phyloP scores from a whole-genome alignment of 2,888 invertebrate species.

The Drosophila dives region DNA sequence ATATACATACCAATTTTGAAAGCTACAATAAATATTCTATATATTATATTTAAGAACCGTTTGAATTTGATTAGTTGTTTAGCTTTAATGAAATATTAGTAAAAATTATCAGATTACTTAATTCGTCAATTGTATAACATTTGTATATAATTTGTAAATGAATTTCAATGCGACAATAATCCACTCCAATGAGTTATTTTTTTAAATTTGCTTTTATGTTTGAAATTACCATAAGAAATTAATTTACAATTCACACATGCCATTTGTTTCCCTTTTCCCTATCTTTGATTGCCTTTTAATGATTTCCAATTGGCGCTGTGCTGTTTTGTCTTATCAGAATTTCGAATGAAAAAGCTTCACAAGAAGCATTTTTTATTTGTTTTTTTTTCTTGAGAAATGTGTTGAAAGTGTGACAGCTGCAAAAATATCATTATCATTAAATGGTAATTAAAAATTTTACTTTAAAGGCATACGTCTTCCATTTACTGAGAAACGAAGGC shows the following conservation, averaged over 20 bases:
- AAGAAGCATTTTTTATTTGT: neutral
- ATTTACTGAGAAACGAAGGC: neutral
- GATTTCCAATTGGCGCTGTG: slow-evolving; percentile 32
- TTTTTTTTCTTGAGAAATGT: neutral
- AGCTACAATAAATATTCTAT: too few species aligned
- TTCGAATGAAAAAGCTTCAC: slow-evolving; percentile 28
- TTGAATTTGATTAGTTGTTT: too few species aligned
- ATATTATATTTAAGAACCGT: too few species aligned
- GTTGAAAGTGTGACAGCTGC: slow-evolving; percentile 38
- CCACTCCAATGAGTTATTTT: neutral
- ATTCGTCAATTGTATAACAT: neutral
- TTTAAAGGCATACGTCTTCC: slow-evolving; percentile 5
- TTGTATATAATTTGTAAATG: neutral
- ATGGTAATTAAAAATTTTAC: slow-evolving; percentile 53
- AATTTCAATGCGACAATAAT: neutral
- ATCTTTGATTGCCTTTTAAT: slow-evolving; percentile 61
- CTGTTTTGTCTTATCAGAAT: slow-evolving; percentile 46
- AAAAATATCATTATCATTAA: slow-evolving; percentile 42
- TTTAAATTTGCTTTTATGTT: neutral
- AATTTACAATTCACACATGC: slow-evolving; percentile 33
- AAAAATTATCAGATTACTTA: neutral
- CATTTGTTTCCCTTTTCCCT: neutral
- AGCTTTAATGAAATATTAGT: too few species aligned
- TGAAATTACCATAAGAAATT: slow-evolving; percentile 18
- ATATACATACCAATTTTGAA: neutral